Evolutionary conservation across 2,113 vertebrate genomes (phyloP), one percentile per base, ranked within the genome.

Genomic region (Notothenia rossii): DNA sequence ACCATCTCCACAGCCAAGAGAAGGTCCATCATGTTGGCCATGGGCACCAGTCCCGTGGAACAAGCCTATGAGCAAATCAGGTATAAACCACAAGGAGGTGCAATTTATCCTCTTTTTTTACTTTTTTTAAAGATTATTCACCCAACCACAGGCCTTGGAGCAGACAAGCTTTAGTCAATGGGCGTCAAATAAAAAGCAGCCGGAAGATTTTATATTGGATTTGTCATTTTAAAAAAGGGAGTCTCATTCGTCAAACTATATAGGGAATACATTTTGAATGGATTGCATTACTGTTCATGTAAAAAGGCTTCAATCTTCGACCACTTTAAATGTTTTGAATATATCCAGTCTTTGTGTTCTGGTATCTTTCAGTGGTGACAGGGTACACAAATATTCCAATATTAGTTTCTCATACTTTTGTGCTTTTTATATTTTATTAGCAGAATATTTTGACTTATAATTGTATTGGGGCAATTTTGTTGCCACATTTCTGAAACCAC

Each of bases 1-100:
- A 95, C 94, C 72, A 92, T 96, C 73, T 93, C 94, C 69, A 95
- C 95, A 46, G 92, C 93, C 45, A 96, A 93, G 74, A 94, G 94
- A 83, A 85, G 95, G 82, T 95, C 95, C 74, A 92, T 95, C 73
- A 95, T 96, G 94, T 79, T 95, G 83, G 91, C 93, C 15, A 79
- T 90, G 83, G 92, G 87, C 71, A 77, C 81, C 55, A 94, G 91
- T 86, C 93, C 94, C 8, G 67, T 86, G 1, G 93, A 95, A 68
- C 94, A 92, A 85, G 78, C 94, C 62, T 95, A 93, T 50, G 94
- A 95, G 64, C 95, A 95, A 79, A 93, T 94, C 68, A 93, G 94
- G 94, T 95, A 88, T 46, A 3, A 8, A 66, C 92, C 95, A 95
- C 93, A 89, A 70, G 94, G 93, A 86, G 94, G 94, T 77, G 88